Conservation (phyloP, 1,140 invertebrate genomes). For the Melitaea cinxia region DNA sequence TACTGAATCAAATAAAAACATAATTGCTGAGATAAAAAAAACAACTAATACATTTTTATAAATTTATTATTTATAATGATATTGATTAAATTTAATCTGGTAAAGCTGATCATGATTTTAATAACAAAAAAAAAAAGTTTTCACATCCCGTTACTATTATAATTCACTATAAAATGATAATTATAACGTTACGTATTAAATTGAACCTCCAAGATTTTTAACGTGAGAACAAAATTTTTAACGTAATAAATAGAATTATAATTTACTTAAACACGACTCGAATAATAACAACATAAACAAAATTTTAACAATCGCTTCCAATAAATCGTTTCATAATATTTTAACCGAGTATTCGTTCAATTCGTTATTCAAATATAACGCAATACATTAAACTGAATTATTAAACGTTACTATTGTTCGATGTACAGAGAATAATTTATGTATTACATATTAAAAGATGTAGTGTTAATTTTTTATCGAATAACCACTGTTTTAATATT, state of each 20-base stretch:
- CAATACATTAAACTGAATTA: not conserved
- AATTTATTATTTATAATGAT: no score
- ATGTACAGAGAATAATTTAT: not conserved
- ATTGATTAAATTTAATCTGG: no score
- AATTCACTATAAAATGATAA: no score
- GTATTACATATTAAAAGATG: not conserved
- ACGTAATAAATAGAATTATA: not conserved
- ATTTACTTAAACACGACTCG: not conserved
- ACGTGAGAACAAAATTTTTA: not conserved
- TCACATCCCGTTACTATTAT: no score
- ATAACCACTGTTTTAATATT: no score
- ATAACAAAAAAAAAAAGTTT: no score
- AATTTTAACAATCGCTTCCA: conserved; percentile 1
- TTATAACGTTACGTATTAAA: no score
- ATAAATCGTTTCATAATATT: conserved; percentile 1
- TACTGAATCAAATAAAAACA: no score
- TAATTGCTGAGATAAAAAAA: no score
- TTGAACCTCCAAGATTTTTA: no score
- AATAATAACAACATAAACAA: conserved; percentile 1
- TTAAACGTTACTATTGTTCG: not conserved
- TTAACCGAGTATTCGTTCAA: conserved; percentile 1
- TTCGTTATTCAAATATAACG: conserved; percentile 2
- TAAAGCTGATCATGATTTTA: no score
- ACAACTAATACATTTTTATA: no score
- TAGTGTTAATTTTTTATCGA: not conserved